Percentiles rank a stretch among this genome's conserved stretches.
phyloP scores from a whole-genome alignment of 2,113 vertebrate species.

The Alexandromys fortis region DNA sequence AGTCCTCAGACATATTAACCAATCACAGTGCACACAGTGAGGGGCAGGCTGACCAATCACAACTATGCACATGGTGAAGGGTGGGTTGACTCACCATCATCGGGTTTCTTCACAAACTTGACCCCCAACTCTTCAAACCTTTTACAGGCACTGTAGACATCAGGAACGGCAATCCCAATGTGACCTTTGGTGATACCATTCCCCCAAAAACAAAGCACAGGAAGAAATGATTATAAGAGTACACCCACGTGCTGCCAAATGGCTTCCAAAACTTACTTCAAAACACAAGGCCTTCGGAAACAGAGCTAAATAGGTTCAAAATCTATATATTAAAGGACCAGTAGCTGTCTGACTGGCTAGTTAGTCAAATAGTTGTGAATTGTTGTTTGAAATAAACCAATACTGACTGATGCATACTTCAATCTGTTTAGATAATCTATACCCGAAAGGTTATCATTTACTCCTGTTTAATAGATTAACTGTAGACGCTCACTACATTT shows the following conservation, averaged over 20 bases:
- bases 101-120: slow-evolving; percentile 97
- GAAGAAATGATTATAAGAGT: slow-evolving; percentile 31
- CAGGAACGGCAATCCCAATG: slow-evolving; percentile 97
- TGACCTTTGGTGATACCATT: slow-evolving; percentile 88
- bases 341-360: not conserved
- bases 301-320: slow-evolving; percentile 18
- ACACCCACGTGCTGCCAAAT: not conserved
- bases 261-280: slow-evolving; percentile 33
- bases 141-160: slow-evolving; percentile 94
- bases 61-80: not conserved
- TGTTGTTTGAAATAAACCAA: slow-evolving; percentile 17
- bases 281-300: slow-evolving; percentile 29
- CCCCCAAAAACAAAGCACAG: slow-evolving; percentile 16
- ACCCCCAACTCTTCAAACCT: slow-evolving; percentile 96
- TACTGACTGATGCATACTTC: not conserved
- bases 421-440: slow-evolving; percentile 8
- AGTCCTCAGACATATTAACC: too few relatives aligned
- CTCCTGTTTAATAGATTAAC: not conserved
- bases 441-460: not conserved
- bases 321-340: slow-evolving; percentile 9
- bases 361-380: not conserved
- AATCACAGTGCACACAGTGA: not conserved
- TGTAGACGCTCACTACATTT: not conserved
- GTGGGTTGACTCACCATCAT: slow-evolving; percentile 91
- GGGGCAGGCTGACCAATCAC: too few relatives aligned